Base-by-base conservation (phyloP, 1,140 invertebrate genomes). In the Scaptodrosophila lebanonensis region DNA sequence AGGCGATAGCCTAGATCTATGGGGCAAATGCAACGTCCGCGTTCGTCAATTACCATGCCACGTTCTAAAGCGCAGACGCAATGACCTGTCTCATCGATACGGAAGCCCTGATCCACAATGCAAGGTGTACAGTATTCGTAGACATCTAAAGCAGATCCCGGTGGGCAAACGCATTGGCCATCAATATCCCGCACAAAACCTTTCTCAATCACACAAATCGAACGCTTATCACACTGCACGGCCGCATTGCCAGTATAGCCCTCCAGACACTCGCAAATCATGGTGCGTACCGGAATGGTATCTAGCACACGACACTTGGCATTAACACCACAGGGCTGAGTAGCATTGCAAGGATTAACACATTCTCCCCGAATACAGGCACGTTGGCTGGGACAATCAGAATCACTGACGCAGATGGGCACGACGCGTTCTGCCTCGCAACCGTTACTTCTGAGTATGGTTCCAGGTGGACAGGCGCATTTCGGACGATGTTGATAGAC, bases 261-360 rank as follows among this genome's bases (percentile, higher is more conserved):
- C 16, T 93, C 92, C n/a, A 93, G 82, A 83, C 95, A 97, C 85
- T 94, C 91, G 67, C 96, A 97, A 50, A 95, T 91, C 94, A 97
- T 95, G 9, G 95, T 96, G 69, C 93, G 90, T 0, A 97, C 92
- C 1, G 95, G 94, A 15, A 91, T 87, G 0, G 95, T 95, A 71
- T 97, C 93, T 2, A 94, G 86, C 1, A 96, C 92, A 40, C 91
- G 91, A 71, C 96, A 97, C 45, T 91, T 88, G 0, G 95, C 93
- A 61, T 95, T 95, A 5, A 91, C 89, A 22, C 93, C 93, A 70
- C 96, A 97, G 0, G 95, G 95, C 65, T 92, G 89, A 2, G 93
- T 93, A 22, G 91, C 91, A 20, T 89, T 88, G 65, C 96, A 98
- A 4, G 95, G 95, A 87, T 97, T 95, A 3, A 93, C 89, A 77